Evolutionary conservation across 2,888 invertebrate species (phyloP).

Genomic region (Listrodromus nycthemerus): DNA sequence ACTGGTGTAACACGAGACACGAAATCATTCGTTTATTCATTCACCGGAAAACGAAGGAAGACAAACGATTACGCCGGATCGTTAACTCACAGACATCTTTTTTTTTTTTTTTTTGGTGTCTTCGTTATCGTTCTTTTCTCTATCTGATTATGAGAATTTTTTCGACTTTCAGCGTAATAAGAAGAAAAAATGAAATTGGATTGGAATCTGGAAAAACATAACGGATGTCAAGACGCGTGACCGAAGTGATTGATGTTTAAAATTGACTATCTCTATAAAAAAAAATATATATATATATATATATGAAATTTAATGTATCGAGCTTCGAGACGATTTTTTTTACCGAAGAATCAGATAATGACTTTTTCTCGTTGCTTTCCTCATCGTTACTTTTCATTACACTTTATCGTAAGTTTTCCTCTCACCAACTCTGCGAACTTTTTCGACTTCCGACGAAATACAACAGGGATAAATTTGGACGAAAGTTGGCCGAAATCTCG

Average conservation of each 20-base stretch:
- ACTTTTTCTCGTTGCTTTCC: conserved; percentile 17
- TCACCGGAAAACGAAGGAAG: conserved; percentile 18
- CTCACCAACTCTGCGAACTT: conserved; percentile 29
- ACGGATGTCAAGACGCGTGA: neutral
- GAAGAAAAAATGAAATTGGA: neutral
- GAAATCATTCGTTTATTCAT: conserved; percentile 55
- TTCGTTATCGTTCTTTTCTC: too few species aligned
- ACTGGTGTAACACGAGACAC: conserved; percentile 57
- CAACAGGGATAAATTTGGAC: neutral
- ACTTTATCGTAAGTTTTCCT: conserved; percentile 19
- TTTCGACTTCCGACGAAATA: conserved; percentile 27
- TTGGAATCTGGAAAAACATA: neutral
- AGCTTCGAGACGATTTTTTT: too few species aligned
- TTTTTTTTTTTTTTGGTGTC: neutral
- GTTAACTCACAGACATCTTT: conserved; percentile 29
- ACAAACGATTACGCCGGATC: neutral
- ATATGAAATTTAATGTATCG: too few species aligned
- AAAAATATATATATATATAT: too few species aligned
- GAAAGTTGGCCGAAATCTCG: too few species aligned
- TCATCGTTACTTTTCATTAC: conserved; percentile 14
- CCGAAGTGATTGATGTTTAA: conserved; percentile 43
- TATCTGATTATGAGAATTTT: conserved; percentile 37
- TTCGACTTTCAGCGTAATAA: conserved; percentile 30
- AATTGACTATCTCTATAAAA: conserved; percentile 25
- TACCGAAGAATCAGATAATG: too few species aligned